Conservation (phyloP, 2,888 invertebrate genomes). For the Nephrotoma flavescens region DNA sequence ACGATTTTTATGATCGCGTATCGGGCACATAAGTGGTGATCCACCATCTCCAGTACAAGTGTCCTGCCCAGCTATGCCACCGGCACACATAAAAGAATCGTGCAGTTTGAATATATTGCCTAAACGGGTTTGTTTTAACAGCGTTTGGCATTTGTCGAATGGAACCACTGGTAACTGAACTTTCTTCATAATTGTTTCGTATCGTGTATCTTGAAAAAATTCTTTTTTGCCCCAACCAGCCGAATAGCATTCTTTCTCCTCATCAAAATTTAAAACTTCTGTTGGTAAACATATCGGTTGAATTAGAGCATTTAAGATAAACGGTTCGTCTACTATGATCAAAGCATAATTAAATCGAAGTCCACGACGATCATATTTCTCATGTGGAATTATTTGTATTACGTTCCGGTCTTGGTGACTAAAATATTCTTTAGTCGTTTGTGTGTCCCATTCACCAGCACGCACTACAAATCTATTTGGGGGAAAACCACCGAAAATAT, state of each 20-base stretch:
- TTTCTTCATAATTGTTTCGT: conserved; percentile 50
- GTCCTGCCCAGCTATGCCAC: conserved; percentile 54
- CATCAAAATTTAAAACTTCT: conserved; percentile 24
- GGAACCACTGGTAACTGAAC: conserved; percentile 57
- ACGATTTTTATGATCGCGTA: conserved; percentile 29
- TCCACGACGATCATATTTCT: conserved; percentile 44
- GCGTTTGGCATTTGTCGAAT: conserved; percentile 28
- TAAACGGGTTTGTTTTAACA: conserved; percentile 45
- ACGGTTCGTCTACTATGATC: conserved; percentile 44
- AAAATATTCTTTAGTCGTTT: conserved; percentile 49
- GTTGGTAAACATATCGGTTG: conserved; percentile 53
- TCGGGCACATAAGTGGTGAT: conserved; percentile 60
- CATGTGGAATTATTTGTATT: conserved; percentile 39
- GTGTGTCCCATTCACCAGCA: conserved; percentile 74
- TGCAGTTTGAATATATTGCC: conserved; percentile 52
- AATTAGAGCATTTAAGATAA: conserved; percentile 50
- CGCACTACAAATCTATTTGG: conserved; percentile 34
- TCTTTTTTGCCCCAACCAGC: conserved; percentile 29
- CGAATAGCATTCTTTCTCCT: conserved; percentile 20
- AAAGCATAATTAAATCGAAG: conserved; percentile 62
- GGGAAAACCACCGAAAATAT: conserved; percentile 40
- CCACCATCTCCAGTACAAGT: conserved; percentile 69
- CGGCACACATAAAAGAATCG: conserved; percentile 60
- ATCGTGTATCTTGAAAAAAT: conserved; percentile 33
- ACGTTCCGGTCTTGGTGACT: conserved; percentile 57